Percentiles rank a stretch among this genome's conserved stretches.
Evolutionary conservation across 1,140 invertebrate genomes (phyloP).

Genomic region (Chlorops oryzae): DNA sequence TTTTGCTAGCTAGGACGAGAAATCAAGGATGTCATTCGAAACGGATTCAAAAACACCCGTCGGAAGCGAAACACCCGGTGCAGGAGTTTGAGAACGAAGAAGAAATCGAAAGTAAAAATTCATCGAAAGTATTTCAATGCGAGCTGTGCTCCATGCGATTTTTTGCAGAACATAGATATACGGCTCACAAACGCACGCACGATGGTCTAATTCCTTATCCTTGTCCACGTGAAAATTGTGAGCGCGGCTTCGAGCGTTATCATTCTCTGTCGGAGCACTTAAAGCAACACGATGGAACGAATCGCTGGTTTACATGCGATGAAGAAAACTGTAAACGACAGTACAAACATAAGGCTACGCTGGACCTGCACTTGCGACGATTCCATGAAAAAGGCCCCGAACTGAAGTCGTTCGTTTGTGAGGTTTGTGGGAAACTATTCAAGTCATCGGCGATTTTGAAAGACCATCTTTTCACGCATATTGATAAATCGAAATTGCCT

Average conservation of each 20-base stretch:
- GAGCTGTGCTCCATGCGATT: constrained; percentile 23
- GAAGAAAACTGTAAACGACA: constrained; percentile 25
- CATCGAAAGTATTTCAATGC: constrained; percentile 16
- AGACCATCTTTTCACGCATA: constrained; percentile 29
- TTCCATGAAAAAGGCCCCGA: constrained; percentile 27
- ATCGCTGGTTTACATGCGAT: constrained; percentile 20
- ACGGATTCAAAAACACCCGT: background rate
- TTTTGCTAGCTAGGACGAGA: too few relatives aligned
- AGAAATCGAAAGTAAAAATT: background rate
- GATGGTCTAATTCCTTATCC: constrained; percentile 31
- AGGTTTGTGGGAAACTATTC: constrained; percentile 35
- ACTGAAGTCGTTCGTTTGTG: constrained; percentile 28
- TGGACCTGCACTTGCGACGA: constrained; percentile 25
- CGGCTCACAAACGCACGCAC: constrained; percentile 25
- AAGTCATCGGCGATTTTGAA: constrained; percentile 27
- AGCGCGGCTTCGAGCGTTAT: constrained; percentile 22
- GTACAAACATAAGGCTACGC: constrained; percentile 35
- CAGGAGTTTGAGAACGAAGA: background rate
- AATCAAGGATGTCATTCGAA: background rate
- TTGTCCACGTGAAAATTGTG: constrained; percentile 24
- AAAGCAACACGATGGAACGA: constrained; percentile 21
- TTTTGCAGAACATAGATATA: constrained; percentile 13
- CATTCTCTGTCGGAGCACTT: constrained; percentile 18
- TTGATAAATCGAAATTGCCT: constrained; percentile 18
- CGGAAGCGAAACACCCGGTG: background rate